These are phyloP conservation scores for Muntiacus reevesi DNA, from an alignment of 2,113 vertebrate species.

Conservation along the genomic window DNA sequence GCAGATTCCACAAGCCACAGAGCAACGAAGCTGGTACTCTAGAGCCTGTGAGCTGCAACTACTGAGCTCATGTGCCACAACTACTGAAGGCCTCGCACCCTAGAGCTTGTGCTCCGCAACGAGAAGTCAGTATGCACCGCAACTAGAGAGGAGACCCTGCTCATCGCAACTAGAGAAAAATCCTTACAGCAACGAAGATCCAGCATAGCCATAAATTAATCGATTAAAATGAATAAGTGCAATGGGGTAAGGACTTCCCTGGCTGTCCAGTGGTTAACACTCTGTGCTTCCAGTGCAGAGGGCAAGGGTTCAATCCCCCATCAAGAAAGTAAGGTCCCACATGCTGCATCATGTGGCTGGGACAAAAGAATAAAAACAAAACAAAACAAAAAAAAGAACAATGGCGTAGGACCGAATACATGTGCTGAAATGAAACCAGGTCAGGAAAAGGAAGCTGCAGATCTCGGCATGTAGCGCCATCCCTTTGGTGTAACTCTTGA, in stretches of 20 bases:
- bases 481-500: background rate
- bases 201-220: background rate
- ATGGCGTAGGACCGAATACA: accelerated
- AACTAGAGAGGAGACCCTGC: background rate
- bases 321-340: background rate
- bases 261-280: background rate
- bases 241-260: background rate
- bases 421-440: background rate
- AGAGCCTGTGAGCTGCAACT: background rate
- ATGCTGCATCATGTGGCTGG: background rate
- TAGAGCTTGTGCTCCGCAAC: background rate
- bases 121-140: background rate
- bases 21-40: background rate
- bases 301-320: background rate
- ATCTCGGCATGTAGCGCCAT: accelerated
- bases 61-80: background rate
- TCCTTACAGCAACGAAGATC: background rate
- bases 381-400: background rate
- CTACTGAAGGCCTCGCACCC: background rate
- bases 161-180: background rate
- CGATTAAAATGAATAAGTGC: background rate
- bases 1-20: background rate
- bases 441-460: background rate
- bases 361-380: background rate
- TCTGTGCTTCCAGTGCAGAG: background rate